Evolutionary conservation across 1,140 invertebrate species (phyloP).

Genomic region (Zaprionus tsacasi): DNA sequence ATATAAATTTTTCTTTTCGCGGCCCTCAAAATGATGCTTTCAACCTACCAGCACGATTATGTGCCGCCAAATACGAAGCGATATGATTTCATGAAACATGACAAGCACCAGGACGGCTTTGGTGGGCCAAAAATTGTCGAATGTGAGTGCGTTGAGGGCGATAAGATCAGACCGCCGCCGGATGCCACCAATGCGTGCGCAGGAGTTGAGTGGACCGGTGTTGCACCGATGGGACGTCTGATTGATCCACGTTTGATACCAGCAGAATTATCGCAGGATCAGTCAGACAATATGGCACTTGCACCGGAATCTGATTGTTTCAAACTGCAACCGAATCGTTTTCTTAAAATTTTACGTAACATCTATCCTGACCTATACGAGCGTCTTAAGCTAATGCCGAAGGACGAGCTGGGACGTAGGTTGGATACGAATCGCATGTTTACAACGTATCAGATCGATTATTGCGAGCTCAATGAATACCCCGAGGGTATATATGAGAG

Average conservation of each 20-base stretch:
- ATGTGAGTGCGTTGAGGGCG: conserved; percentile 68
- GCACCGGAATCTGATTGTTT: conserved; percentile 66
- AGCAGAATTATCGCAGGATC: conserved; percentile 56
- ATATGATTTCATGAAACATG: conserved; percentile 67
- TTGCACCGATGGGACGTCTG: conserved; percentile 78
- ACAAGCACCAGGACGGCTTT: conserved; percentile 27
- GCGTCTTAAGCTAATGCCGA: conserved; percentile 84
- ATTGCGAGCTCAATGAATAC: conserved; percentile 84
- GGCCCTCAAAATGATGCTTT: conserved; percentile 61
- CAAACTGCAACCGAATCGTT: conserved; percentile 77
- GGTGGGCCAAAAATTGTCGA: conserved; percentile 49
- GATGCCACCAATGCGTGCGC: conserved; percentile 57
- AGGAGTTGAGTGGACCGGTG: conserved; percentile 77
- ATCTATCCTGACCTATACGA: conserved; percentile 85
- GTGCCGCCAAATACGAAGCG: conserved; percentile 67
- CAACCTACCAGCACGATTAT: conserved; percentile 81
- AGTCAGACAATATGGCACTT: conserved; percentile 66
- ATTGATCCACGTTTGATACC: conserved; percentile 79
- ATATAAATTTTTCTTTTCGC: neutral
- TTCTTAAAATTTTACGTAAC: conserved; percentile 75
- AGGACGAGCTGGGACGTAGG: conserved; percentile 84
- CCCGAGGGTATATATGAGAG: conserved; percentile 79
- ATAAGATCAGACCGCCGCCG: conserved; percentile 58
- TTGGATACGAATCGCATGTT: conserved; percentile 85
- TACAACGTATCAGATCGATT: conserved; percentile 86